phyloP scores from a whole-genome alignment of 1,140 invertebrate genomes.

The Hermatobates lingyangjiaoensis region DNA sequence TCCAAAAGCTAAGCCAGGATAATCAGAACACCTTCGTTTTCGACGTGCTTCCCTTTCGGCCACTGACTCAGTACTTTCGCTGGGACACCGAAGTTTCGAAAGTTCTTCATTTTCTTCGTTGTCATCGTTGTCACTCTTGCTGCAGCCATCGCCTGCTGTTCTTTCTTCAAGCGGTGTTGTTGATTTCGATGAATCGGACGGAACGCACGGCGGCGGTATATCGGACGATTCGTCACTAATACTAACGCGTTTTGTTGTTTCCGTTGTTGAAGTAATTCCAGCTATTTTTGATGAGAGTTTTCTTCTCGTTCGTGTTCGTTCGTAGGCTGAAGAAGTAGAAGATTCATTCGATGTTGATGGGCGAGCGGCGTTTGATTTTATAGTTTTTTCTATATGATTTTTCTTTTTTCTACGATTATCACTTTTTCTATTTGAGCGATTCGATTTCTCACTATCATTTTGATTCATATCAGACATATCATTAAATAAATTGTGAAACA shows the following conservation, averaged over 20 bases:
- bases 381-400: no score
- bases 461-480: no score
- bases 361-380: no score
- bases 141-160: constrained; percentile 25
- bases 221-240: no score
- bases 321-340: no score
- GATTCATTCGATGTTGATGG: no score
- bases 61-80: constrained; percentile 67
- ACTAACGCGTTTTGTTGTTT: background rate
- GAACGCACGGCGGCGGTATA: background rate
- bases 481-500: no score
- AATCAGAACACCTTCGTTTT: constrained; percentile 58
- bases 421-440: no score
- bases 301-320: constrained; percentile 2
- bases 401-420: no score
- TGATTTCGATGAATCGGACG: background rate
- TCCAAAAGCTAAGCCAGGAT: constrained; percentile 77
- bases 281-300: background rate
- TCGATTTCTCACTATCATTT: no score
- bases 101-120: constrained; percentile 57
- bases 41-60: constrained; percentile 56
- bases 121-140: constrained; percentile 29
- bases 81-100: constrained; percentile 63
- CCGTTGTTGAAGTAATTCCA: background rate
- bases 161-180: constrained; percentile 23